A percentile compares a stretch with the other conserved stretches of the same genome.
phyloP scores from a whole-genome alignment of 2,797 vertebrate genomes.

The Sternarchorhynchus goeldii region DNA sequence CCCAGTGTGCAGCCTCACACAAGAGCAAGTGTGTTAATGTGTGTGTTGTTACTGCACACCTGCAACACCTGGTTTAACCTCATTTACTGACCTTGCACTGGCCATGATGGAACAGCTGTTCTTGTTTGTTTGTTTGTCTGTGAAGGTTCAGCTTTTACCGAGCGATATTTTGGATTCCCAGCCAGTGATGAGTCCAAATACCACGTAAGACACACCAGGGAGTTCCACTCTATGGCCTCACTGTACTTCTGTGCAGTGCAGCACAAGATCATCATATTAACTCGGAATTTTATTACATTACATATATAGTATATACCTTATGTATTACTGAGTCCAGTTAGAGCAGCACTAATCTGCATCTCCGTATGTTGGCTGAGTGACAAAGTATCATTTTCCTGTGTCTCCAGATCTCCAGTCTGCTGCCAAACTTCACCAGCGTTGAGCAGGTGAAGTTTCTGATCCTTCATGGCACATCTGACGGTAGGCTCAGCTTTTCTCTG shows the following conservation, averaged over 20 bases:
- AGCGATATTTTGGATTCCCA: slow-evolving; percentile 71
- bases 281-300: too few relatives aligned
- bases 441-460: slow-evolving; percentile 63
- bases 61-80: neutral
- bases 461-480: slow-evolving; percentile 75
- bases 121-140: slow-evolving; percentile 28
- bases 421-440: slow-evolving; percentile 60
- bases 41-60: too few relatives aligned
- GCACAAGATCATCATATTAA: neutral
- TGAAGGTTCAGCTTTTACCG: slow-evolving; percentile 69
- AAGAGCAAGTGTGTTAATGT: too few relatives aligned
- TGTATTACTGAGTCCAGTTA: too few relatives aligned
- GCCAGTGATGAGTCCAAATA: slow-evolving; percentile 61
- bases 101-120: neutral
- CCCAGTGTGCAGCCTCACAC: too few relatives aligned
- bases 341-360: too few relatives aligned
- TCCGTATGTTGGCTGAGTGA: neutral
- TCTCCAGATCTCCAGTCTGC: slow-evolving; percentile 69
- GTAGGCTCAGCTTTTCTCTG: slow-evolving; percentile 52
- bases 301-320: too few relatives aligned
- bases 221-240: too few relatives aligned
- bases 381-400: slow-evolving; percentile 30
- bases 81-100: neutral
- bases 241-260: neutral
- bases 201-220: slow-evolving; percentile 57